Evolutionary conservation across 2,888 invertebrate species (phyloP).

Genomic region (Acronicta psi): DNA sequence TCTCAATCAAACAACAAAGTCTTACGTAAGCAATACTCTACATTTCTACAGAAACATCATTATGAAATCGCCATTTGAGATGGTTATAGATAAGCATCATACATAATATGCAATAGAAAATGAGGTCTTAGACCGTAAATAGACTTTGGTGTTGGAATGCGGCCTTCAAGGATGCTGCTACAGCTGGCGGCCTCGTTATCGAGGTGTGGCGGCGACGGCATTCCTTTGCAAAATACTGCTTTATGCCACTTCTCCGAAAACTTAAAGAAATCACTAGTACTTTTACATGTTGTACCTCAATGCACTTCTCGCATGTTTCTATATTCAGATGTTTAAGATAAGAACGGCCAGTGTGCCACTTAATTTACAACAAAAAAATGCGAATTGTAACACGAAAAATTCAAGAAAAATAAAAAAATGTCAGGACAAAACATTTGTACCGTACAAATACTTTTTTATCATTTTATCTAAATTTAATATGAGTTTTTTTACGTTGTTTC

Average conservation of each 20-base stretch:
- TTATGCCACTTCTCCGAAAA: constrained; percentile 59
- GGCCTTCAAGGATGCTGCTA: constrained; percentile 87
- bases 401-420: no score
- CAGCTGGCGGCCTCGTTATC: constrained; percentile 70
- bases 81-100: constrained; percentile 57
- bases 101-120: constrained; percentile 72
- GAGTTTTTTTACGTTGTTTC: no score
- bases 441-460: no score
- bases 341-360: constrained; percentile 21
- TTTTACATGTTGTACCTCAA: constrained; percentile 35
- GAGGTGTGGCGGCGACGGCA: constrained; percentile 83
- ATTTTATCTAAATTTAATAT: not conserved
- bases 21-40: constrained; percentile 54
- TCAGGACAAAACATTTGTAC: no score
- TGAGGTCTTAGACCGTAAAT: constrained; percentile 82
- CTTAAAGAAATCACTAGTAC: constrained; percentile 51
- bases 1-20: constrained; percentile 56
- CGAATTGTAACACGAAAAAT: not conserved
- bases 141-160: constrained; percentile 81
- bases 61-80: constrained; percentile 53
- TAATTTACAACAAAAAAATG: constrained; percentile 16
- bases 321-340: constrained; percentile 7
- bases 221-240: constrained; percentile 73
- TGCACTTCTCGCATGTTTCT: constrained; percentile 18
- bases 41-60: constrained; percentile 40